Evolutionary conservation across 2,797 vertebrate species (phyloP), one percentile per base, ranked within the genome.

Genomic region (Neoniphon sammara): DNA sequence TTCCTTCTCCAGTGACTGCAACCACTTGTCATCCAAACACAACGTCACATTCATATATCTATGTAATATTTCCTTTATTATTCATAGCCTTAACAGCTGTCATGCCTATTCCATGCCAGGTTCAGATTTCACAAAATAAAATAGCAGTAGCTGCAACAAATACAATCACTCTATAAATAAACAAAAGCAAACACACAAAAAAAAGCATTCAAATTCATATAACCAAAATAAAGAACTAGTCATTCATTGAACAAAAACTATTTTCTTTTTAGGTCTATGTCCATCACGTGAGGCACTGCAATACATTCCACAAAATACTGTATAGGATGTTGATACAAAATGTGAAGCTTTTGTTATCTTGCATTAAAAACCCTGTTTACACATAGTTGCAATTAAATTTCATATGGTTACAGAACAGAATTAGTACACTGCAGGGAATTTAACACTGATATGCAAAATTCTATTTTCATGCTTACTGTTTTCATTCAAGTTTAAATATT

Each of bases 151-250:
- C 86, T 80, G 75, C 89, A 91, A 90, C 90, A 90, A 91, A 90
- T 80, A 92, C 91, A 92, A 86, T 91, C 90, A 88, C 84, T 88
- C 85, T 85, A 91, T 91, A 91, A 89, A 91, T 90, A 88, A 85
- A 90, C 82, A 85, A 68, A 59, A 70, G 72, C 72, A 73, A 88
- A 81, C 80, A 85, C 91, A 83, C 81, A 88, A 59, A 84, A 59
- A 84, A 27, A 85, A 87, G 79, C 81, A 55, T 75, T 70, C 83
- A 81, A 88, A 85, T 88, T 87, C 85, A 81, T 84, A 84, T 68
- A 84, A 81, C 84, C 59, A 81, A 89, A 88, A 83, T 80, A 88
- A 87, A 59, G 80, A 85, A 66, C 44, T 67, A 78, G 23, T 82
- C 56, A 66, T 86, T 83, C 23, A 23, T 85, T 75, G 52, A 70